Conservation (phyloP, 2,797 vertebrate genomes). For the Lutjanus argentimaculatus region DNA sequence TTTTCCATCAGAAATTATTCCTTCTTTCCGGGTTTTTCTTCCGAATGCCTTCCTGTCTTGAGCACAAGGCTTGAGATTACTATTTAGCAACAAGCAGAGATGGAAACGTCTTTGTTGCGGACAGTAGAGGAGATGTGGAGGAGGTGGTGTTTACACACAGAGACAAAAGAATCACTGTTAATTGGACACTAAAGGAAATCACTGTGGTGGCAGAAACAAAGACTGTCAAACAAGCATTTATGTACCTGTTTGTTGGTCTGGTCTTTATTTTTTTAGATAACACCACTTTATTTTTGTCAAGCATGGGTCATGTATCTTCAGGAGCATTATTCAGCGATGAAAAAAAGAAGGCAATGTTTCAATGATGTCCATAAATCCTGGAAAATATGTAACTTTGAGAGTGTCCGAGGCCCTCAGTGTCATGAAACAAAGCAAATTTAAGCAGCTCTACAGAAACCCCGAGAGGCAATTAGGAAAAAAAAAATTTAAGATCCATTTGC, state of each 20-base stretch:
- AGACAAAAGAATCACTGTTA: conserved; percentile 50
- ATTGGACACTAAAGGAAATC: conserved; percentile 42
- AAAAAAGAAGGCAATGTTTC: conserved; percentile 26
- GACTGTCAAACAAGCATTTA: conserved; percentile 24
- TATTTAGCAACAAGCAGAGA: conserved; percentile 21
- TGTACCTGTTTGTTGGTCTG: conserved; percentile 4
- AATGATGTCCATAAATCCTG: conserved; percentile 9
- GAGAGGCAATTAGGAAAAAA: too few relatives aligned
- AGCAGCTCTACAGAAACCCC: too few relatives aligned
- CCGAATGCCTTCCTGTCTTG: conserved; percentile 56
- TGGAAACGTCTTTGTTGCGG: background rate
- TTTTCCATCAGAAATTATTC: conserved; percentile 26
- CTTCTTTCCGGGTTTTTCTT: conserved; percentile 43
- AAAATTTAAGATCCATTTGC: too few relatives aligned
- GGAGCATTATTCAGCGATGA: conserved; percentile 49
- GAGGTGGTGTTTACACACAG: conserved; percentile 53
- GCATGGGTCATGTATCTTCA: background rate
- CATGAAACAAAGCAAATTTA: background rate
- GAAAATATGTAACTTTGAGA: background rate
- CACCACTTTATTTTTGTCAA: conserved; percentile 23
- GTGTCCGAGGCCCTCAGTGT: background rate
- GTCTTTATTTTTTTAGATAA: background rate
- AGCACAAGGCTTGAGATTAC: conserved; percentile 21
- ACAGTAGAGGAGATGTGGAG: conserved; percentile 17
- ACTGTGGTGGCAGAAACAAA: conserved; percentile 31